These are phyloP conservation scores for Hystrix cristata DNA, from an alignment of 2,113 vertebrate genomes.

Conservation along the genomic window DNA sequence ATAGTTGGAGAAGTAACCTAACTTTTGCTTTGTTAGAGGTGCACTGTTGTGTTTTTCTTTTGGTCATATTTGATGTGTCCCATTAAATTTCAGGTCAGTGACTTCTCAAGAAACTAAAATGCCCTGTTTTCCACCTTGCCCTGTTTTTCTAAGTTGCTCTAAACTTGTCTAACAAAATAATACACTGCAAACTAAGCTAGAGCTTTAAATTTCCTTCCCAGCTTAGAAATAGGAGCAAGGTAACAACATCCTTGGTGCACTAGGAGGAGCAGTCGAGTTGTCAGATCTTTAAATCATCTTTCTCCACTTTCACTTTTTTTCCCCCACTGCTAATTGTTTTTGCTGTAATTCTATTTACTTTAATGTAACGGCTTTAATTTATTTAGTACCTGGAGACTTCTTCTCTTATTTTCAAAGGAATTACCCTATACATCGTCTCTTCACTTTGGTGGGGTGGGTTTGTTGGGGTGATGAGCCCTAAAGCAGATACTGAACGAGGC, in stretches of 20 bases:
- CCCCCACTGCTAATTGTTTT: slow-evolving; percentile 72
- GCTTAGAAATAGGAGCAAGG: neutral
- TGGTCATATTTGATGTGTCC: neutral
- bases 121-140: neutral
- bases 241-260: neutral
- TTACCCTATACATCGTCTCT: slow-evolving; percentile 29
- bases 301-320: neutral
- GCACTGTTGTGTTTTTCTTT: neutral
- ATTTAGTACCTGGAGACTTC: slow-evolving; percentile 50
- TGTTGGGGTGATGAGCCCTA: neutral
- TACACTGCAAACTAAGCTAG: neutral
- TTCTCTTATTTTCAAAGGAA: slow-evolving; percentile 63
- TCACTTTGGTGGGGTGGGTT: neutral
- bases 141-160: neutral
- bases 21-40: neutral
- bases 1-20: neutral
- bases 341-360: slow-evolving; percentile 74
- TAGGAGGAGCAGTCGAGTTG: slow-evolving; percentile 79
- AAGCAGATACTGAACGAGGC: neutral
- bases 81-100: neutral
- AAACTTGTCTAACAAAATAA: slow-evolving; percentile 22
- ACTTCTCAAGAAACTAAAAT: neutral
- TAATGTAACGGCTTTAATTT: slow-evolving; percentile 57
- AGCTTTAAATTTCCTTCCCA: slow-evolving; percentile 18
- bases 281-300: neutral